phyloP scores from a whole-genome alignment of 2,888 invertebrate genomes.

The Phaonia tiefii region DNA sequence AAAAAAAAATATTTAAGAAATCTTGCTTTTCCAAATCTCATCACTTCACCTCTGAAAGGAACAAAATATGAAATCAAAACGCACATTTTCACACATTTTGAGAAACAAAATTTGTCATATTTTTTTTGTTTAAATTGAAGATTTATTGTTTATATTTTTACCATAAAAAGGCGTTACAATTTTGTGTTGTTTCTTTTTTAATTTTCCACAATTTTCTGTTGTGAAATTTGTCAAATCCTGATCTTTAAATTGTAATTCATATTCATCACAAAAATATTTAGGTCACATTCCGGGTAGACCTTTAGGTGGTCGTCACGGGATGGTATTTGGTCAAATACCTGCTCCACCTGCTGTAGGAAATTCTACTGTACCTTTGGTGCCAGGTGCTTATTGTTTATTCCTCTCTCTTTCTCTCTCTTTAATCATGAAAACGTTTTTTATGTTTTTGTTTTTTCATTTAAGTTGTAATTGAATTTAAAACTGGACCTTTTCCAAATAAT shows the following conservation, averaged over 20 bases:
- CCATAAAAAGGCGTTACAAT: background rate
- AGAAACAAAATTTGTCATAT: conserved; percentile 17
- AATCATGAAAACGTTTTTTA: conserved; percentile 24
- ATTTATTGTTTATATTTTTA: background rate
- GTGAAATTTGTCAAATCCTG: conserved; percentile 38
- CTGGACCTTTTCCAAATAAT: too few species aligned
- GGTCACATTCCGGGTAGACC: conserved; percentile 85
- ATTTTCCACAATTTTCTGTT: conserved; percentile 36
- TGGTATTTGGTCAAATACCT: conserved; percentile 84
- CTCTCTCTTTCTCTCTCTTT: conserved; percentile 57
- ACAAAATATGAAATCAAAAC: too few species aligned
- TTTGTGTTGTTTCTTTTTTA: conserved; percentile 14
- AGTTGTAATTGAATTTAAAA: conserved; percentile 54
- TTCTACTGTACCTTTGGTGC: conserved; percentile 81
- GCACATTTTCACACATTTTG: conserved; percentile 47
- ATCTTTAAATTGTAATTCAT: conserved; percentile 58
- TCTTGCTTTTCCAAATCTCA: conserved; percentile 52
- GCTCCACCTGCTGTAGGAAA: conserved; percentile 81
- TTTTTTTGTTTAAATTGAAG: background rate
- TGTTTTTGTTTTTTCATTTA: conserved; percentile 21
- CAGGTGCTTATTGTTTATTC: conserved; percentile 81
- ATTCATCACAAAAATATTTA: conserved; percentile 77
- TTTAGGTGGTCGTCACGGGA: conserved; percentile 85
- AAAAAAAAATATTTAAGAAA: conserved; percentile 2
- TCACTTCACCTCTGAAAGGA: conserved; percentile 61